Evolutionary conservation across 1,140 invertebrate species (phyloP).

Genomic region (Drosophila malerkotliana): DNA sequence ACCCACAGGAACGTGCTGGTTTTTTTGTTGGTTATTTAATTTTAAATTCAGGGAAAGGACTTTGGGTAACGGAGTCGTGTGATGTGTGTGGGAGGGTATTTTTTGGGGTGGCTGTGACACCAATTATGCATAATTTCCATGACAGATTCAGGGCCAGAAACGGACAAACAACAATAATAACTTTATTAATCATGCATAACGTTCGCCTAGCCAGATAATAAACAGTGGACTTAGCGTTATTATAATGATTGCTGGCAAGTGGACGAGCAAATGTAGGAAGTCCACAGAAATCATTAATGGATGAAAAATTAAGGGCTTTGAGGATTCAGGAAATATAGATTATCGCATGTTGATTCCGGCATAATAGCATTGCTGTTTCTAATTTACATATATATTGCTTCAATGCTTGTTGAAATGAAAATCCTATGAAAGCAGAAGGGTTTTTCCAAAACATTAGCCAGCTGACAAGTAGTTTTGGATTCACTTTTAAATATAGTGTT

Average conservation of each 20-base stretch:
- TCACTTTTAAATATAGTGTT: neutral
- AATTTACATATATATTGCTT: slow-evolving; percentile 1
- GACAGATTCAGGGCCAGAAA: slow-evolving; percentile 35
- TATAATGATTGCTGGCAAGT: slow-evolving; percentile 26
- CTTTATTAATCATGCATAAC: slow-evolving; percentile 68
- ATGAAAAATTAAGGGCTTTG: slow-evolving; percentile 10
- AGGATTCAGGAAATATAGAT: neutral
- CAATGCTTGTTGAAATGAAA: neutral
- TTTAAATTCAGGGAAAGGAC: slow-evolving; percentile 23
- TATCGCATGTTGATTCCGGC: neutral
- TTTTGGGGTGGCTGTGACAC: slow-evolving; percentile 49
- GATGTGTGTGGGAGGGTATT: neutral
- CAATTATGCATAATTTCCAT: slow-evolving; percentile 76
- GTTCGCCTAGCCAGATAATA: slow-evolving; percentile 46
- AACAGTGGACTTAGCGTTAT: slow-evolving; percentile 32
- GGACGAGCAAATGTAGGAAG: neutral
- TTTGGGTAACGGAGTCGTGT: neutral
- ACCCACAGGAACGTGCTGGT: slow-evolving; percentile 38
- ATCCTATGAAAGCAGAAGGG: neutral
- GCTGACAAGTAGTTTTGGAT: neutral
- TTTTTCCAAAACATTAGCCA: neutral
- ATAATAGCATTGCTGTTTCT: neutral
- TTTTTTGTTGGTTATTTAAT: slow-evolving; percentile 20
- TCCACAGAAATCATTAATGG: slow-evolving; percentile 13
- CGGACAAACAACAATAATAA: slow-evolving; percentile 32